Evolutionary conservation across 92 coral and sea anemone species (phyloP).

Genomic region (Micromussa lordhowensis): DNA sequence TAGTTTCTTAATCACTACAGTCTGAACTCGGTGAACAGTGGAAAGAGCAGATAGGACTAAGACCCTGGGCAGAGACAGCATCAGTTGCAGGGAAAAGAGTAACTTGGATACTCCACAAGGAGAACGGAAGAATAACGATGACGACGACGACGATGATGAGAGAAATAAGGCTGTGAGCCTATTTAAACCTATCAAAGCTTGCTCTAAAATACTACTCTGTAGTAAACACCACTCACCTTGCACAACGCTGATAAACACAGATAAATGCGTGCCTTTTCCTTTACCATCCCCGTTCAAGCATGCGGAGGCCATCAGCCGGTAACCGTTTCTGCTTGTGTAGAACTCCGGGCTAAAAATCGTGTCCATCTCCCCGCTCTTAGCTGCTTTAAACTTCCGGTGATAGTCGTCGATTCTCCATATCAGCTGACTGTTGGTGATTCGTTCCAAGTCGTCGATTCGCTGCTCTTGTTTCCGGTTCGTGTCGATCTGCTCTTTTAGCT

Average conservation of each 20-base stretch:
- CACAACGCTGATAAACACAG: constrained; percentile 63
- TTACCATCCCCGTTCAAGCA: constrained; percentile 65
- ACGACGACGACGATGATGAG: no score
- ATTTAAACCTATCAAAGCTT: no score
- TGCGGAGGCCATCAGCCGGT: constrained; percentile 59
- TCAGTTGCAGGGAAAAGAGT: no score
- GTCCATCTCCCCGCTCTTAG: constrained; percentile 14
- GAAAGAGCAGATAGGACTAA: no score
- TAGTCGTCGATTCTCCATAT: constrained; percentile 83
- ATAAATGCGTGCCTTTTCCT: constrained; percentile 63
- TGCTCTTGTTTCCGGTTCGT: constrained; percentile 47
- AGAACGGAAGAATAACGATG: no score
- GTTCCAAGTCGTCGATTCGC: constrained; percentile 78
- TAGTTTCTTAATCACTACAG: no score
- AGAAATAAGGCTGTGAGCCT: no score
- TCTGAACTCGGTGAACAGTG: no score
- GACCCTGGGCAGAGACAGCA: no score
- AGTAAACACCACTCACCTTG: constrained; percentile 38
- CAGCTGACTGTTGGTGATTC: constrained; percentile 73
- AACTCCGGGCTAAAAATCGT: constrained; percentile 62
- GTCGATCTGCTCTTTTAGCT: constrained; percentile 57
- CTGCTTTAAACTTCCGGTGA: constrained; percentile 5
- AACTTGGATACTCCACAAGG: no score
- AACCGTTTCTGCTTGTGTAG: constrained; percentile 62
- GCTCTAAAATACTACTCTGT: no score